Percentiles rank a stretch among this genome's conserved stretches.
Conservation (phyloP, 2,113 vertebrate species). For the Numenius arquata region DNA sequence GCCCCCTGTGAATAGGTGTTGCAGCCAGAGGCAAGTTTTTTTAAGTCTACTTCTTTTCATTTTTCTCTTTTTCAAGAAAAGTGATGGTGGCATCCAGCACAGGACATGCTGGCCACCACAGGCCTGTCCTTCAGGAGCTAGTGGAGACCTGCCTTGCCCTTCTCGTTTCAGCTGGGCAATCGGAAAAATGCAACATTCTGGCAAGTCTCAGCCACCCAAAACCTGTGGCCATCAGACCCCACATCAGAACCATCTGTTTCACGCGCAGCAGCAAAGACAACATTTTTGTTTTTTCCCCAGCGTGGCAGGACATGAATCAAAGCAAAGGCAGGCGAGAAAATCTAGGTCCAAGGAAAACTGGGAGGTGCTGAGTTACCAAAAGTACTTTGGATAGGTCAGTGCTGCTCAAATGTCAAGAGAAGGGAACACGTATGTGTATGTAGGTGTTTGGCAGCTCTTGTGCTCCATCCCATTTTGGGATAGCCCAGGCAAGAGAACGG, state of each 20-base stretch:
- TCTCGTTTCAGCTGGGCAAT: background rate
- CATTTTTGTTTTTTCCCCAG: background rate
- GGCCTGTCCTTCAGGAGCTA: background rate
- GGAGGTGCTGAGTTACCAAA: background rate
- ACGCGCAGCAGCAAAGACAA: background rate
- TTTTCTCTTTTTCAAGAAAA: background rate
- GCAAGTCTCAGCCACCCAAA: background rate
- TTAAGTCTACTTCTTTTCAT: background rate
- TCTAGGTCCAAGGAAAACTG: slow-evolving; percentile 26
- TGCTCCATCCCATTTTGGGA: background rate
- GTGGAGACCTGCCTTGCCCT: background rate
- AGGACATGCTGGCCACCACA: background rate
- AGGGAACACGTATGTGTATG: background rate
- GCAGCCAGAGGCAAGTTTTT: background rate
- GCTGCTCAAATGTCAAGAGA: background rate
- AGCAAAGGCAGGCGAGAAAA: background rate
- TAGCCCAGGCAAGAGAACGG: background rate
- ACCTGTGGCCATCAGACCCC: background rate
- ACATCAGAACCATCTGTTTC: background rate
- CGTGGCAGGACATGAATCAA: background rate
- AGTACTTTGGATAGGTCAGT: background rate
- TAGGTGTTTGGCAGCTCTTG: background rate
- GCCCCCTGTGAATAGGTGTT: background rate
- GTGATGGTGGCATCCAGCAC: background rate
- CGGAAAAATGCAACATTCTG: fast-evolving